Conservation (phyloP, 2,797 vertebrate genomes). For the Oreortyx pictus region DNA sequence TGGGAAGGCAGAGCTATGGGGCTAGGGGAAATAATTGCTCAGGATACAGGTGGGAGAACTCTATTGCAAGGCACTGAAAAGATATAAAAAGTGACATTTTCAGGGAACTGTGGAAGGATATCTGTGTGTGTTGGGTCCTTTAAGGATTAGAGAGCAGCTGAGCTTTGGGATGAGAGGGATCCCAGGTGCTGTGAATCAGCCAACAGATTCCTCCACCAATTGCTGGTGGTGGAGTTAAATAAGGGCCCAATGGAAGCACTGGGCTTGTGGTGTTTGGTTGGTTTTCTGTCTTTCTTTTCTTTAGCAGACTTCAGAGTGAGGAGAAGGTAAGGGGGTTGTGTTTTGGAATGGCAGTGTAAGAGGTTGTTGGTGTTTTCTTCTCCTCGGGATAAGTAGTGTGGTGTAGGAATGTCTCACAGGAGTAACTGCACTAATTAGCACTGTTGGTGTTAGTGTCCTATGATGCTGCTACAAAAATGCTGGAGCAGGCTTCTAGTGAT, state of each 20-base stretch:
- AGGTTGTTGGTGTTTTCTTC: background rate
- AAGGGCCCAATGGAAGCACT: background rate
- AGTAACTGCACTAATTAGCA: background rate
- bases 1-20: background rate
- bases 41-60: background rate
- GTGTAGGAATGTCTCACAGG: background rate
- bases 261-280: no score
- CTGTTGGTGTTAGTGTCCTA: background rate
- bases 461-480: background rate
- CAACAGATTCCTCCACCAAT: background rate
- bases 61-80: background rate
- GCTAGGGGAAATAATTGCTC: background rate
- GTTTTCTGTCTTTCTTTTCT: background rate
- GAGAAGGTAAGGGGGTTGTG: background rate
- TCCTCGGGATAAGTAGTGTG: background rate
- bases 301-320: background rate
- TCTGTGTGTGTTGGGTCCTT: background rate
- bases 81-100: background rate
- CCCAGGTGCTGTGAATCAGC: constrained; percentile 5
- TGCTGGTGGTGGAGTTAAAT: background rate
- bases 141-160: constrained; percentile 7
- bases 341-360: background rate
- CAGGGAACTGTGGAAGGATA: background rate
- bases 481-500: background rate
- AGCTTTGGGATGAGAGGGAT: background rate